These are phyloP conservation scores for Netelia inedita DNA, from an alignment of 2,888 invertebrate genomes.

Conservation along the genomic window DNA sequence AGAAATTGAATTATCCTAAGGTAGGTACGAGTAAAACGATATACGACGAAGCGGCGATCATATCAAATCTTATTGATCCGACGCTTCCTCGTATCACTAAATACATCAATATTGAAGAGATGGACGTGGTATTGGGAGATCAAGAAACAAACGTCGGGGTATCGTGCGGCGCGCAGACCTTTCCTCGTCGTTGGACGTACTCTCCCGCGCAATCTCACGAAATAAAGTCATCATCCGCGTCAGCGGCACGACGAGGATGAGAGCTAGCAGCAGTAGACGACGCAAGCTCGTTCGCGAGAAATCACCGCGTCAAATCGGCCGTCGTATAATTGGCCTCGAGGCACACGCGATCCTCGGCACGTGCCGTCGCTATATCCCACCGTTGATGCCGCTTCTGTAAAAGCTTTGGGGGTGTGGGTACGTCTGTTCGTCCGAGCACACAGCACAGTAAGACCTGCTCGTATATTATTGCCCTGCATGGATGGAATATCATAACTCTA, in stretches of 20 bases:
- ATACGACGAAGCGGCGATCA: not conserved
- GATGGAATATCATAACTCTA: slow-evolving; percentile 82
- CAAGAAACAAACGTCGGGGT: slow-evolving; percentile 37
- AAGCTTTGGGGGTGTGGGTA: slow-evolving; percentile 48
- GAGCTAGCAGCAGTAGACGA: slow-evolving; percentile 26
- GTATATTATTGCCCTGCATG: slow-evolving; percentile 81
- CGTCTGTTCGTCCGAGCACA: slow-evolving; percentile 75
- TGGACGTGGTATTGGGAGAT: slow-evolving; percentile 24
- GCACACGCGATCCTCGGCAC: slow-evolving; percentile 62
- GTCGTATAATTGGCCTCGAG: slow-evolving; percentile 71
- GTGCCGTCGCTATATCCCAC: slow-evolving; percentile 57
- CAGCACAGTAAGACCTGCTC: slow-evolving; percentile 84
- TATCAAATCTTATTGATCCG: slow-evolving; percentile 11
- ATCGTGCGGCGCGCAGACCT: not conserved
- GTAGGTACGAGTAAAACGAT: no score
- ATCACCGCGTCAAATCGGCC: slow-evolving; percentile 71
- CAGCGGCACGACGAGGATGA: slow-evolving; percentile 60
- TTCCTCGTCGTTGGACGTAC: slow-evolving; percentile 50
- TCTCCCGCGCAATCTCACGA: slow-evolving; percentile 50
- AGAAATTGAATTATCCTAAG: no score
- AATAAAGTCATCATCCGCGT: slow-evolving; percentile 64
- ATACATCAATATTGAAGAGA: slow-evolving; percentile 6
- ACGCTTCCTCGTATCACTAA: slow-evolving; percentile 1
- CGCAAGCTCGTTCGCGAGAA: slow-evolving; percentile 66
- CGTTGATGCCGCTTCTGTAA: slow-evolving; percentile 27